These are phyloP conservation scores for Amblyraja radiata DNA, from an alignment of 2,797 vertebrate genomes.

Conservation along the genomic window DNA sequence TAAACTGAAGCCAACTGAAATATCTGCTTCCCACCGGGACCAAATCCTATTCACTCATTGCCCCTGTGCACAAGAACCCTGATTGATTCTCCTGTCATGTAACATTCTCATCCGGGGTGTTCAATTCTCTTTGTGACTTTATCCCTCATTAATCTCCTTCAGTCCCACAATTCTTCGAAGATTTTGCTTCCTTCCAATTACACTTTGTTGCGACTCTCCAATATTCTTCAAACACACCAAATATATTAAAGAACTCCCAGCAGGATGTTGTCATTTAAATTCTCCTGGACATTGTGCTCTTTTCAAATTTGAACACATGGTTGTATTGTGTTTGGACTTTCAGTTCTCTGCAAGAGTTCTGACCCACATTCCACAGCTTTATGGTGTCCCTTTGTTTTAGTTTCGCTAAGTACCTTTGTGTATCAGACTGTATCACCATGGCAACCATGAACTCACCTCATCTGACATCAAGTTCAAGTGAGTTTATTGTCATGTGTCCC, in stretches of 20 bases:
- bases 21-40: not conserved
- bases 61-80: not conserved
- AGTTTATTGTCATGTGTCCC: too few relatives aligned
- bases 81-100: not conserved
- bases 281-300: not conserved
- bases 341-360: too few relatives aligned
- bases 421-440: too few relatives aligned
- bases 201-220: not conserved
- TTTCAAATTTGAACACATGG: not conserved
- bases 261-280: not conserved
- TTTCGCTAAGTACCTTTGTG: too few relatives aligned
- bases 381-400: too few relatives aligned
- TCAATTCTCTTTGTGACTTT: not conserved
- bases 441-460: too few relatives aligned
- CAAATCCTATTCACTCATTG: not conserved
- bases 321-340: too few relatives aligned
- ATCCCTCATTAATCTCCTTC: not conserved
- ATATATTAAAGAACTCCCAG: not conserved
- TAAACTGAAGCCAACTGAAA: not conserved
- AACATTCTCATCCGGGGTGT: not conserved
- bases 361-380: too few relatives aligned
- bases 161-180: not conserved
- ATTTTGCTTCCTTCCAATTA: not conserved
- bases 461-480: too few relatives aligned
- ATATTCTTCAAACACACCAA: not conserved